phyloP scores from a whole-genome alignment of 2,113 vertebrate species.

The Bothrops jararaca region DNA sequence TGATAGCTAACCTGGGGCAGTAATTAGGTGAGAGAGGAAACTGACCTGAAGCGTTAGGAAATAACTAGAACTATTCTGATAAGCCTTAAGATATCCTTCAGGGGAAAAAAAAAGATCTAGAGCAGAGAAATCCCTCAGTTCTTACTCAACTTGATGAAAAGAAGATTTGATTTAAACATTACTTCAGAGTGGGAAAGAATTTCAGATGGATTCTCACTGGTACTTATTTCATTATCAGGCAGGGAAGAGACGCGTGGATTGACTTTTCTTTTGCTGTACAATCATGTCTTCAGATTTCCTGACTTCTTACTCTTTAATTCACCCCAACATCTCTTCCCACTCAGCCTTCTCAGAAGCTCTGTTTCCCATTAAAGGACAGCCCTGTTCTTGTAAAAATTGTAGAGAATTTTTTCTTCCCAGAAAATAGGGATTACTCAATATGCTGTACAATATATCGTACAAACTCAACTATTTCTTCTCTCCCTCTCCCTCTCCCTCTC shows the following conservation, averaged over 20 bases:
- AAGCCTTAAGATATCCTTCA: background rate
- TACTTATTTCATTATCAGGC: background rate
- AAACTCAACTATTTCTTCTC: background rate
- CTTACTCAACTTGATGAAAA: background rate
- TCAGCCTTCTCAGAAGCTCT: background rate
- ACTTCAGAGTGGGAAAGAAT: background rate
- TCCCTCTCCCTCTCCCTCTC: background rate
- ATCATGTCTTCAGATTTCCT: background rate
- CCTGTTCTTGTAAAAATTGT: background rate
- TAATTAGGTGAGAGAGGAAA: conserved; percentile 15
- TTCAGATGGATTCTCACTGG: background rate
- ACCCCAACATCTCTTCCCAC: background rate
- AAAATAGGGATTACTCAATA: background rate
- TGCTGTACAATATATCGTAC: background rate
- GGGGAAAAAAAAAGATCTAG: too few species aligned
- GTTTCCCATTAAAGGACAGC: background rate
- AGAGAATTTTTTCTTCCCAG: background rate
- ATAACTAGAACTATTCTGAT: conserved; percentile 9
- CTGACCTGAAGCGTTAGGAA: conserved; percentile 37
- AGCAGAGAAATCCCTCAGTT: background rate
- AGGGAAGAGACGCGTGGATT: background rate
- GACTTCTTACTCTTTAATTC: background rate
- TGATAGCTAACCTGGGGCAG: conserved; percentile 50
- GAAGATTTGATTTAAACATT: background rate
- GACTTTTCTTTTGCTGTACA: background rate